Evolutionary conservation across 2,797 vertebrate species (phyloP), one percentile per base, ranked within the genome.

Genomic region (Clamator glandarius): DNA sequence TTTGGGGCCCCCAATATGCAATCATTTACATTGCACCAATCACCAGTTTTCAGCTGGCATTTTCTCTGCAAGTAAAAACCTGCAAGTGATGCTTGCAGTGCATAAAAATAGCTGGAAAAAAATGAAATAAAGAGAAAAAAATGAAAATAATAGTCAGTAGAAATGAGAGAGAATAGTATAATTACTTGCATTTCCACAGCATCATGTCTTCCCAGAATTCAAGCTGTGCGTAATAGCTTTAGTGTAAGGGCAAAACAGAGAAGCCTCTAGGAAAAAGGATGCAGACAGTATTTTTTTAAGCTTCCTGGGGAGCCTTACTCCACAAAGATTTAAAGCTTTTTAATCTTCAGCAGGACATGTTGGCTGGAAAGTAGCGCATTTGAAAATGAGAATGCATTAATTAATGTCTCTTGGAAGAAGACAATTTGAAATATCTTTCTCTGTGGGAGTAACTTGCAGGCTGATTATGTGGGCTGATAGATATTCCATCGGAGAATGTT

Each of bases 381-480:
- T 95, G 83, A 93, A 92, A 95, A 95, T 90, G 95, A 91, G 94
- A 94, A 89, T 82, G 64, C 77, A 90, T 96, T 94, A 93, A 96
- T 95, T 96, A 91, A 91, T 74, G 74, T 91, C 77, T 94, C 85
- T 96, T 79, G 85, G 87, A 94, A 91, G 50, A 93, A 80, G 80
- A 91, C 67, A 88, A 48, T 90, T 87, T 96, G 72, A 94, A 91
- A 94, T 92, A 92, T 90, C 85, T 96, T 96, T 94, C 83, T 94
- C 87, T 87, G 95, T 88, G 88, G 95, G 95, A 94, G 95, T 82
- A 96, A 51, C 95, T 87, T 82, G 85, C 87, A 84, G 88, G 80
- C 85, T 95, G 93, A 92, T 96, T 91, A 67, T 93, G 81, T 87
- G 91, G 89, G 77, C 70, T 95, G 87, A 94, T 87, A 96, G 87